Evolutionary conservation across 2,113 vertebrate species (phyloP).

Genomic region (Paradoxurus hermaphroditus): DNA sequence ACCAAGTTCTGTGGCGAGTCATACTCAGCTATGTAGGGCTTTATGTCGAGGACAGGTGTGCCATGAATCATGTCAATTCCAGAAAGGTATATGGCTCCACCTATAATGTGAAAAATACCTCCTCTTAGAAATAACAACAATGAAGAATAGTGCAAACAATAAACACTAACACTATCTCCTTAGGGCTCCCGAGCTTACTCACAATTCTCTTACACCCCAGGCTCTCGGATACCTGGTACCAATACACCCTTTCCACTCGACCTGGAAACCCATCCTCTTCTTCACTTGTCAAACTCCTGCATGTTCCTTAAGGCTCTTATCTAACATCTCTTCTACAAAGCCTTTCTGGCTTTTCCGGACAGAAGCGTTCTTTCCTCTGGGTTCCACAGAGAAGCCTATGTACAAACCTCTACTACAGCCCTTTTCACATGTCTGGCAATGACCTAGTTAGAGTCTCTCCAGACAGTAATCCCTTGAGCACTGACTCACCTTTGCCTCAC

Average conservation of each 20-base stretch:
- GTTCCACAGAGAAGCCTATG: neutral
- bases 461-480: neutral
- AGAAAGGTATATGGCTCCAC: slow-evolving; percentile 88
- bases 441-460: neutral
- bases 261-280: neutral
- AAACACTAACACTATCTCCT: neutral
- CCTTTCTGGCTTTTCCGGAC: neutral
- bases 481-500: neutral
- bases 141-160: neutral
- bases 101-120: slow-evolving; percentile 69
- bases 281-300: neutral
- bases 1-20: slow-evolving; percentile 82
- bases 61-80: slow-evolving; percentile 92
- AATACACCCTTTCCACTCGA: neutral
- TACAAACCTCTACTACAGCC: neutral
- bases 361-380: neutral
- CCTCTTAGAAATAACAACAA: neutral
- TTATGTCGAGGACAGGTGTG: slow-evolving; percentile 92
- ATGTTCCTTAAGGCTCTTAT: neutral
- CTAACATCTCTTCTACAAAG: neutral
- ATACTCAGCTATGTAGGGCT: slow-evolving; percentile 93
- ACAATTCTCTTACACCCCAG: neutral
- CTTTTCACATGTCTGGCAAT: neutral
- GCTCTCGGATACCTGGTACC: neutral
- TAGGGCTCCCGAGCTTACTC: neutral